Conservation (phyloP, 2,888 invertebrate genomes). For the Atrina japonica region DNA sequence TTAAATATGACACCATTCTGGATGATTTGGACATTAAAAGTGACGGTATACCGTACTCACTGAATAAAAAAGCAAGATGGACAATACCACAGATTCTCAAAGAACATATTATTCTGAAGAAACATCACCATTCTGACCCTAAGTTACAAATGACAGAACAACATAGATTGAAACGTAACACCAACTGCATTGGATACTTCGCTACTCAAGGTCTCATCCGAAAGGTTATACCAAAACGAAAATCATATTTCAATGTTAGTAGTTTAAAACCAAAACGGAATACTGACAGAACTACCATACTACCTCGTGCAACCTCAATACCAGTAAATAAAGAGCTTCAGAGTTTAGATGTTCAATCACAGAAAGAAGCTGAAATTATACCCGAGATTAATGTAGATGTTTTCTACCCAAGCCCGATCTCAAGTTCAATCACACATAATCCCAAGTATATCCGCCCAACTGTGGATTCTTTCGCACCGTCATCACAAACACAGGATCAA, state of each 20-base stretch:
- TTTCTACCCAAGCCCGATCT: conserved; percentile 49
- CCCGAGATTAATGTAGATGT: conserved; percentile 51
- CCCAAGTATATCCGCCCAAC: conserved; percentile 48
- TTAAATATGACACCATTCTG: conserved; percentile 2
- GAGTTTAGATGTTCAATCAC: background rate
- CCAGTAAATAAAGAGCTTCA: background rate
- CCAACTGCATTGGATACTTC: conserved; percentile 49
- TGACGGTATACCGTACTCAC: conserved; percentile 58
- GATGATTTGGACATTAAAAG: conserved; percentile 29
- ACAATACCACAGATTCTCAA: conserved; percentile 56
- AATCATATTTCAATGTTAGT: conserved; percentile 45
- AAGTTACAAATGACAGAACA: conserved; percentile 53
- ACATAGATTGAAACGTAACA: conserved; percentile 48
- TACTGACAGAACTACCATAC: no score
- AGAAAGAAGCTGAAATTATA: conserved; percentile 4
- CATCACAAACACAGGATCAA: no score
- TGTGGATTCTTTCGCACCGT: no score
- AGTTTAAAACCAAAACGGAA: conserved; percentile 31
- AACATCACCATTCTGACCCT: conserved; percentile 38
- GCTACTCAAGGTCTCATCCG: conserved; percentile 33
- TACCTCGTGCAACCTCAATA: conserved; percentile 25
- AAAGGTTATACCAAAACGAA: conserved; percentile 33
- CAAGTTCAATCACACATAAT: conserved; percentile 57
- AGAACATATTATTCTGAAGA: conserved; percentile 47
- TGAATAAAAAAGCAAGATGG: conserved; percentile 71